Evolutionary conservation across 2,797 vertebrate species (phyloP), one percentile per base, ranked within the genome.

Genomic region (Lacerta bilineata): DNA sequence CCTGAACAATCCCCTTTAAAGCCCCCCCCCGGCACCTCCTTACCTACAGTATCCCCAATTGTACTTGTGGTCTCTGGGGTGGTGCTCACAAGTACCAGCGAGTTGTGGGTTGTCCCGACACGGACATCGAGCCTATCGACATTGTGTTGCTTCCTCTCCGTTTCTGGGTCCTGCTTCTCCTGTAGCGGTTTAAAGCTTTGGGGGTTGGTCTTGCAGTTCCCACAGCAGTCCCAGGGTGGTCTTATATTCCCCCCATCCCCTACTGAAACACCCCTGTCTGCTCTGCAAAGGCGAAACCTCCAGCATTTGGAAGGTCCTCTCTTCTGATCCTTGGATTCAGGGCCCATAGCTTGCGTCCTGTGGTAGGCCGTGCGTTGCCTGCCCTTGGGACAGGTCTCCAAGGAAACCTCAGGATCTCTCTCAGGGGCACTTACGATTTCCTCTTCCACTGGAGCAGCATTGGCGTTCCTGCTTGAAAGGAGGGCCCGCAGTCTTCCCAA

Each of bases 221-320:
- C 29, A 64, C 85, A 86, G 76, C 85, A 86, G 20, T 41, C 4
- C 76, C 75, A 86, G 61, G 68, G 41, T 2, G 1, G 68, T 6
- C 61, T 25, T 46, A 46, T 29, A 33, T 78, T 86, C 68, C 66
- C 61, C n/a, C 76, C 76, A 29, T 79, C 85, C 10, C 85, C 85
- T 46, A 69, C 20, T 1, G 85, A 69, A 79, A 50, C 13, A 6
- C 36, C 76, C n/a, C 23, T 79, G 5, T 69, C 33, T 79, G 29
- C n/a, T 69, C n/a, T 50, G 64, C 85, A 79, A 41, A 29, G 7
- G 6, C 23, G n/a, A 78, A 86, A 68, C 20, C 64, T 64, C 85
- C 64, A 76, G 4, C 17, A 7, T 61, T 50, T 85, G 9, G 83
- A 76, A 76, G 72, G 20, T 2, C 23, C 15, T 46, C 79, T 86